Evolutionary conservation across 1,140 invertebrate species (phyloP).

Genomic region (Teleopsis dalmanni): DNA sequence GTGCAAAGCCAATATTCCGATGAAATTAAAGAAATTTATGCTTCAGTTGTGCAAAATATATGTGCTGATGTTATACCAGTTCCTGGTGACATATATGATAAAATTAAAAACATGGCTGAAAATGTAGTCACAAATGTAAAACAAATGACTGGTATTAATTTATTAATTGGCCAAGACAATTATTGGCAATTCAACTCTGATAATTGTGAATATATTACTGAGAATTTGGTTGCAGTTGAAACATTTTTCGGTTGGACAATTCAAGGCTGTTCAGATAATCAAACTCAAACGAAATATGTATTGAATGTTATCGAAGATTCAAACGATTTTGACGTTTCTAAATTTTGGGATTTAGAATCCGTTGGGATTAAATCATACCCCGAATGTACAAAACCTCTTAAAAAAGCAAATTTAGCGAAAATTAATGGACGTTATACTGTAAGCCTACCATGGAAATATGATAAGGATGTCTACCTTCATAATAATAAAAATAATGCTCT

Average conservation of each 20-base stretch:
- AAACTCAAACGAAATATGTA: not conserved
- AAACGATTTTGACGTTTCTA: not conserved
- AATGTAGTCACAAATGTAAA: no score
- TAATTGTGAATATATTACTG: not conserved
- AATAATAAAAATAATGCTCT: not conserved
- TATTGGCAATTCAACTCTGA: conserved; percentile 1
- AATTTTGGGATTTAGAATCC: conserved; percentile 6
- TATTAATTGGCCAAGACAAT: conserved; percentile 2
- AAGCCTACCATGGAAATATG: no score
- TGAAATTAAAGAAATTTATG: no score
- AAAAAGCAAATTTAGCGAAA: not conserved
- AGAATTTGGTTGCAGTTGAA: not conserved
- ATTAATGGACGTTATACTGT: not conserved
- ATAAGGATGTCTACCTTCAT: no score
- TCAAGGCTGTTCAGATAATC: not conserved
- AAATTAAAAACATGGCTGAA: no score
- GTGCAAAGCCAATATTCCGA: no score
- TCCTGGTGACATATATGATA: no score
- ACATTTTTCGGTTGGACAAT: conserved; percentile 8
- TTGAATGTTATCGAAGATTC: not conserved
- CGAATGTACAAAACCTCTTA: not conserved
- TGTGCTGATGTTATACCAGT: no score
- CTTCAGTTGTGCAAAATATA: no score
- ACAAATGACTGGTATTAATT: not conserved
- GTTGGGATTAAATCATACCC: conserved; percentile 1